A percentile compares a stretch with the other conserved stretches of the same genome.
Conservation (phyloP, 2,113 vertebrate species). For the Chiloscyllium plagiosum region DNA sequence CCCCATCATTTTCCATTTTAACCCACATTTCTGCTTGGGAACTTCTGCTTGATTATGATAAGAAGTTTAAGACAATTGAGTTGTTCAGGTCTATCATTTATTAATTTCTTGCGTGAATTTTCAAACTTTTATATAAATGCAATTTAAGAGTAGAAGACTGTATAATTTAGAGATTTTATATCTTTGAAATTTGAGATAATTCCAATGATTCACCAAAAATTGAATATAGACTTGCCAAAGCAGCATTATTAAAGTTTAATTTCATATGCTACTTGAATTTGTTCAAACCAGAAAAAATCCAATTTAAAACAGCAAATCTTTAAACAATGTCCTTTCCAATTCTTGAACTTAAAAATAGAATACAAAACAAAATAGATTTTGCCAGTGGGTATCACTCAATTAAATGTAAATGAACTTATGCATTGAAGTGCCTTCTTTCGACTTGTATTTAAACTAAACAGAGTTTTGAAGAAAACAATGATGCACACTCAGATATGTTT, state of each 20-base stretch:
- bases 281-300: background rate
- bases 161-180: conserved; percentile 2
- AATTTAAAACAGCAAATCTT: background rate
- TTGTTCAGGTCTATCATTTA: background rate
- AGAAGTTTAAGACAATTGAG: background rate
- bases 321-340: background rate
- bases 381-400: background rate
- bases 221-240: background rate
- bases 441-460: background rate
- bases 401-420: background rate
- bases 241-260: background rate
- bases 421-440: background rate
- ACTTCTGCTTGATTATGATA: background rate
- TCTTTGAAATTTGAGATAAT: background rate
- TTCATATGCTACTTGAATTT: background rate
- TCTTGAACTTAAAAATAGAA: background rate
- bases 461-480: background rate
- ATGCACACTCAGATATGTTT: background rate
- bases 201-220: background rate
- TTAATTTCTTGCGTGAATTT: background rate
- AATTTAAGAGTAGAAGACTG: background rate
- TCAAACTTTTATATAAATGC: background rate
- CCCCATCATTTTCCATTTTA: too few species aligned
- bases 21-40: background rate
- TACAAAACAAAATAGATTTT: background rate